Evolutionary conservation across 2,888 invertebrate genomes (phyloP), one percentile per base, ranked within the genome.

Genomic region (Masnerella sp.): DNA sequence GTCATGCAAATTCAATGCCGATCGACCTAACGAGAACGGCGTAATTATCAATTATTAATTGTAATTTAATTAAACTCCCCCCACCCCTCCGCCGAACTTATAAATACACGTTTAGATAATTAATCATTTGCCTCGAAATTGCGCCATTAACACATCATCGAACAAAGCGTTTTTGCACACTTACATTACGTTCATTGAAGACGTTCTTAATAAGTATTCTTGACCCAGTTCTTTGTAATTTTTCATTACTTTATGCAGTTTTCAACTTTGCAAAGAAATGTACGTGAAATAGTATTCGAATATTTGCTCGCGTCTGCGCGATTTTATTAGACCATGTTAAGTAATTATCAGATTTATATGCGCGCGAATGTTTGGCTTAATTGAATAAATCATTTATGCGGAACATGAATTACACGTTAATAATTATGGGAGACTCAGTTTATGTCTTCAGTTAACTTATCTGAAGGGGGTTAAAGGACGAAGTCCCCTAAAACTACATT

Each of bases 401-500:
- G 25, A 43, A 52, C 64, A 45, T 36, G 51, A 68, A 58, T 68
- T 59, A 58, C 43, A 43, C 20, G 52, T 68, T 68, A 36, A 59
- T 59, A 68, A 68, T 68, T 59, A 68, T 43, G 34, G 38, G 15
- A 36, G 59, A 59, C 59, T 52, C 36, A 38, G 45, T 59, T 68
- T 40, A 52, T 45, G 36, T 68, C 59, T 68, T 68, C 38, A 52
- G 68, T 68, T 43, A 68, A 59, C 59, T 52, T 59, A 45, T 68
- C 68, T 52, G 22, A 45, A 67, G 43, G 59, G 43, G 68, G 58
- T 51, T 68, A 59, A 59, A 59, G 52, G 59, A 43, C 52, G 30
- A 52, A 59, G 58, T 68, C 52, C 45, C 52, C 68, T 59, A 68
- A 59, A 68, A 68, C 68, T 68, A 52, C 68, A 59, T 68, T 68